phyloP scores from a whole-genome alignment of 2,888 invertebrate genomes.

The Philhelius pedissequus region DNA sequence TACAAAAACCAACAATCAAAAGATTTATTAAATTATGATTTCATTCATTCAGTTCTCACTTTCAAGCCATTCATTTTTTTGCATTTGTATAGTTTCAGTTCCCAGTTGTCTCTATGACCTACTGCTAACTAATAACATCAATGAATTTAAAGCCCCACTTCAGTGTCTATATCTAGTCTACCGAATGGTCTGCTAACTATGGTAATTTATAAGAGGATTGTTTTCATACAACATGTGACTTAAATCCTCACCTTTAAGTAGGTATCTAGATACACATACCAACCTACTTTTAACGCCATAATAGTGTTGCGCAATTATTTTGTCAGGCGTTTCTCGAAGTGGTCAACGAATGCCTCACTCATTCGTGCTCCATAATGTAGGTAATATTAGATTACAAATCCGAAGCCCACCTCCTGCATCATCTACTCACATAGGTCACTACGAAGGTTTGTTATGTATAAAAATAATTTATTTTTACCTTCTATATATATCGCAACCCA shows the following conservation, averaged over 20 bases:
- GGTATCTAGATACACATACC: no score
- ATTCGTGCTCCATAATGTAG: not conserved
- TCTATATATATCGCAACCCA: not conserved
- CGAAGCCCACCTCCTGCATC: not conserved
- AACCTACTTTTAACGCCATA: not conserved
- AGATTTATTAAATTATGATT: no score
- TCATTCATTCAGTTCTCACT: no score
- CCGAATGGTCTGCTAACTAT: not conserved
- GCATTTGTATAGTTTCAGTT: not conserved
- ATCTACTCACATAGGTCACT: not conserved
- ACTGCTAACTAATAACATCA: not conserved
- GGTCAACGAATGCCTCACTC: not conserved
- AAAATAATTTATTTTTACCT: not conserved
- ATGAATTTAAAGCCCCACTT: not conserved
- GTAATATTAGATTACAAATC: not conserved
- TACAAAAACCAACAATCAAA: no score
- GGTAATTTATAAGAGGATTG: conserved; percentile 40
- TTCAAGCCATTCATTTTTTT: not conserved
- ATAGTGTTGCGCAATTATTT: conserved; percentile 14
- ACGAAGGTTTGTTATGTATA: not conserved
- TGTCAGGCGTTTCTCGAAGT: conserved; percentile 8
- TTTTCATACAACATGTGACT: conserved; percentile 21
- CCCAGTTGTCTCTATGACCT: not conserved
- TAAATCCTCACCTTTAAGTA: not conserved
- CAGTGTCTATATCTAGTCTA: not conserved